These are phyloP conservation scores for Ciona savignyi DNA, from an alignment of 23 tunicate species.

Conservation along the genomic window DNA sequence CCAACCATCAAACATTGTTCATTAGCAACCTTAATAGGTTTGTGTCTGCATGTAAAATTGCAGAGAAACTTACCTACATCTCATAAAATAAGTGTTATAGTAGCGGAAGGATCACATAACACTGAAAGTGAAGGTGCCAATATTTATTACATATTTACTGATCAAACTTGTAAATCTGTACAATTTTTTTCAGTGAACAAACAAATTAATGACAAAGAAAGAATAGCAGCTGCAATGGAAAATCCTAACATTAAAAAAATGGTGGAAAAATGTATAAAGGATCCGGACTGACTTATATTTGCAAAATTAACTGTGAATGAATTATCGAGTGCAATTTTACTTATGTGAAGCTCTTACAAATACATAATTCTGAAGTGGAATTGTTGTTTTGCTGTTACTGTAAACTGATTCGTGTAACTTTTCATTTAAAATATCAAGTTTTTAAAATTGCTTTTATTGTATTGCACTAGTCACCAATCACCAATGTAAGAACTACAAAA, in stretches of 20 bases:
- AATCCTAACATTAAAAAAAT: conserved; percentile 66
- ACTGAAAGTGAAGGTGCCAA: conserved; percentile 73
- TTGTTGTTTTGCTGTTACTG: neutral
- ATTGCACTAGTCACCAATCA: neutral
- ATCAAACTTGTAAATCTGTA: neutral
- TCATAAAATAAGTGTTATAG: conserved; percentile 57
- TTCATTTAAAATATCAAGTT: neutral
- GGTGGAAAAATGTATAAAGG: conserved; percentile 85
- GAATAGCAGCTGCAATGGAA: conserved; percentile 93
- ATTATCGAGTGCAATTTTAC: neutral
- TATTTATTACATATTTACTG: too few relatives aligned
- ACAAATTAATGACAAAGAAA: conserved; percentile 90
- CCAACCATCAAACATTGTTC: conserved; percentile 96
- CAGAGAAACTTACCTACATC: conserved; percentile 60
- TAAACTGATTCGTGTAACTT: neutral
- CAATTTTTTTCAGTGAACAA: conserved; percentile 67
- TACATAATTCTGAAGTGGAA: neutral
- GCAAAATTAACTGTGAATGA: neutral
- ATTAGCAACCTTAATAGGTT: conserved; percentile 88
- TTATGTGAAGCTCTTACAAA: neutral
- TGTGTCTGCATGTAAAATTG: conserved; percentile 79
- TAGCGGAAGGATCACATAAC: conserved; percentile 81
- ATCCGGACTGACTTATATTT: conserved; percentile 21
- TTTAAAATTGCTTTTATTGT: too few relatives aligned
- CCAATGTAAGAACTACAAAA: too few relatives aligned